Conservation (phyloP, 2,113 vertebrate genomes). For the Struthio camelus region DNA sequence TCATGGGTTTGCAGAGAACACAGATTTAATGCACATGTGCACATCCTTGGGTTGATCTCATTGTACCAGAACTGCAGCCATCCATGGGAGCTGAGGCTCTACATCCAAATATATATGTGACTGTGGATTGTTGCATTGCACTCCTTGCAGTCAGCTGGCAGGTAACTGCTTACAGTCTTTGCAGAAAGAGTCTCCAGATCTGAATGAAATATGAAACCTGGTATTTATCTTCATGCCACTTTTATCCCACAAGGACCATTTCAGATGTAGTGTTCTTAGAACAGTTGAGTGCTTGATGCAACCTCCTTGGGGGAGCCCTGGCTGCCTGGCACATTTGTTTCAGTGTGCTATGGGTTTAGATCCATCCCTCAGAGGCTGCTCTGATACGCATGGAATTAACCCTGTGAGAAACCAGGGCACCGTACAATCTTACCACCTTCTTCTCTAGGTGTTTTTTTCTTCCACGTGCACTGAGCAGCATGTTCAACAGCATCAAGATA, state of each 20-base stretch:
- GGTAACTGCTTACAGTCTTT: neutral
- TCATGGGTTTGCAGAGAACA: neutral
- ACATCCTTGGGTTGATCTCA: neutral
- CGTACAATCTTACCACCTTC: neutral
- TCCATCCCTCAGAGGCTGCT: neutral
- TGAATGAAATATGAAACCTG: neutral
- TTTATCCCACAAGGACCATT: neutral
- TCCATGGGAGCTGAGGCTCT: accelerated
- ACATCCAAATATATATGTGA: neutral
- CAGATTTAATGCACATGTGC: neutral
- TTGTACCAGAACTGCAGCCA: neutral
- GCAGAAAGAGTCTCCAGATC: neutral
- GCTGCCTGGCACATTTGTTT: neutral
- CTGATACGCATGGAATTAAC: neutral
- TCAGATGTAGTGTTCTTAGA: neutral
- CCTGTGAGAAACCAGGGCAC: neutral
- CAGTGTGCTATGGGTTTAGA: neutral
- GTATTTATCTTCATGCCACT: neutral
- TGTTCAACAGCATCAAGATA: neutral
- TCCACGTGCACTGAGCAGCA: neutral
- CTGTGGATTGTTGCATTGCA: no score
- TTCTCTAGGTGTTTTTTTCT: neutral
- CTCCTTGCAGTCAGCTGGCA: neutral
- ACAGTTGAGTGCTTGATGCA: neutral
- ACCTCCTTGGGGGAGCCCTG: neutral